phyloP scores from a whole-genome alignment of 2,888 invertebrate genomes.

The Meteorus cinctellus region DNA sequence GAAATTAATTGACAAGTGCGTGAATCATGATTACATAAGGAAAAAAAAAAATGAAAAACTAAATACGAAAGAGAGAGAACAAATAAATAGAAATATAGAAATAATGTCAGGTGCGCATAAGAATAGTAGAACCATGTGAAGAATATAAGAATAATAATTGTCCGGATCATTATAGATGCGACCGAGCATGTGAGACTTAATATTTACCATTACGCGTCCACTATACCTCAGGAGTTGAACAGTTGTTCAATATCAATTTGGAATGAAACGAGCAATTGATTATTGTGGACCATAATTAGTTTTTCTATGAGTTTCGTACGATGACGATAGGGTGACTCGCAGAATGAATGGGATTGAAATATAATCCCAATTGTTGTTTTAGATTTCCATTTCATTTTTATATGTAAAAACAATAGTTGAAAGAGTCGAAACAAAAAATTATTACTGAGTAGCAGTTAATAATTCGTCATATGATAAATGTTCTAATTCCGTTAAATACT shows the following conservation, averaged over 20 bases:
- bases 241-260: conserved; percentile 38
- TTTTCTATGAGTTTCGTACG: conserved; percentile 20
- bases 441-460: not conserved
- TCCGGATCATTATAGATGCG: not conserved
- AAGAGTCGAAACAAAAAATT: conserved; percentile 33
- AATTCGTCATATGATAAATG: not conserved
- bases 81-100: not conserved
- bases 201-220: conserved; percentile 53
- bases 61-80: not conserved
- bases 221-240: conserved; percentile 55
- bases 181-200: conserved; percentile 8
- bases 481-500: conserved; percentile 17
- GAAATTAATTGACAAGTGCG: conserved; percentile 25
- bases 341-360: not conserved
- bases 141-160: not conserved
- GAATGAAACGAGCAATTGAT: not conserved
- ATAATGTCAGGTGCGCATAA: not conserved
- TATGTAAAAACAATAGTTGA: conserved; percentile 36
- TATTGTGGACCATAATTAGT: conserved; percentile 21
- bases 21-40: conserved; percentile 35
- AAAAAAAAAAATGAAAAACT: conserved; percentile 22
- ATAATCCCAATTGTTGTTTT: conserved; percentile 44
- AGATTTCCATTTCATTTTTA: conserved; percentile 44
- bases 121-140: not conserved
- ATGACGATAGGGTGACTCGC: not conserved